Evolutionary conservation across 2,797 vertebrate species (phyloP), one percentile per base, ranked within the genome.

Genomic region (Hippoglossus hippoglossus): DNA sequence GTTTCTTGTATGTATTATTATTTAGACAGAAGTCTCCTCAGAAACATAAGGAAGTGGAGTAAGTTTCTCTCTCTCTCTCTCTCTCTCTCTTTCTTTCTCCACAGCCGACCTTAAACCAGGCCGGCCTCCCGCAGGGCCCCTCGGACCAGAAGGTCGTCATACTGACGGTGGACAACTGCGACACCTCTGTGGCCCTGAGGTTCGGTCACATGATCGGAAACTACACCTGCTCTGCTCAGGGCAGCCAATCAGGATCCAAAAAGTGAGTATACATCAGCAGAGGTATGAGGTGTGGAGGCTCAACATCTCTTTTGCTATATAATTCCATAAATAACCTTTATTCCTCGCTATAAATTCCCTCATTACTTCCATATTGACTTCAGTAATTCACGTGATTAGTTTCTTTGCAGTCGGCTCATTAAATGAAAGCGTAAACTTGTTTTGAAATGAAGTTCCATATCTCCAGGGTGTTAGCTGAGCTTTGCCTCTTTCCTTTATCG

Each of bases 81-180:
- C 54, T 18, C 25, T 71, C 44, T 71, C 39, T 67, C 22, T 81
- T 31, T 71, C 26, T 77, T 51, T 19, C 24, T 19, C 22, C 39
- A 9, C 89, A 98, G 97, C 96, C 97, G 0, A 76, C 96, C 79
- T 34, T 98, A 51, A 97, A 95, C 73, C 95, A 93, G 73, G 95
- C 94, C 0, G 97, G 97, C 61, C 91, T 97, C 57, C 96, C 96
- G 0, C 97, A 98, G 90, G 97, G 97, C 25, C 97, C 97, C 5
- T 99, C 97, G 0, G 97, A 97, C 82, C 96, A 97, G 89, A 99
- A 98, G 91, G 94, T 98, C 1, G 96, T 96, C 0, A 93, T 97
- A 44, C 96, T 99, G 89, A 96, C 95, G 0, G 94, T 99, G 88
- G 97, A 99, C 31, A 94, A 95, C 92, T 99, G 97, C 21, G 97